Base-by-base conservation (phyloP, 23 tunicate genomes). In the Trididemnum nubilum region DNA sequence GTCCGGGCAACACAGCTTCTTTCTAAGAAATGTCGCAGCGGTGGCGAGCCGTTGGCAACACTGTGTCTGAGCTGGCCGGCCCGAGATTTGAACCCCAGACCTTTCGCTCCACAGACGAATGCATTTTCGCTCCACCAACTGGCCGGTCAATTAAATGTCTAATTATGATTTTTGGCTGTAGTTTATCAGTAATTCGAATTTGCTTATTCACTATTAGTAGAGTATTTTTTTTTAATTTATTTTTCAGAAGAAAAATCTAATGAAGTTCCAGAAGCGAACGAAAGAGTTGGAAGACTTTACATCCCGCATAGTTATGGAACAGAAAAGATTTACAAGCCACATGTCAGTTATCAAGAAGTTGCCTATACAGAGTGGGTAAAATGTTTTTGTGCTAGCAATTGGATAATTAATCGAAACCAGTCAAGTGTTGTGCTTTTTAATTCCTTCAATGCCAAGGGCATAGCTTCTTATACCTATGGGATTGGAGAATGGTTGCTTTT, bases 221-320 rank as follows among this genome's bases (percentile, higher is more conserved):
- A n/a, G n/a, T n/a, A n/a, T n/a, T n/a, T n/a, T n/a, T n/a, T n/a
- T n/a, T n/a, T n/a, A n/a, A n/a, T n/a, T n/a, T n/a, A n/a, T n/a
- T n/a, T n/a, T n/a, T n/a, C n/a, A n/a, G n/a, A n/a, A n/a, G n/a
- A n/a, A n/a, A n/a, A n/a, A n/a, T n/a, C n/a, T n/a, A n/a, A n/a
- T n/a, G n/a, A n/a, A n/a, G n/a, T n/a, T n/a, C n/a, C n/a, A n/a
- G n/a, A n/a, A n/a, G n/a, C n/a, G n/a, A n/a, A n/a, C n/a, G n/a
- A 32, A 27, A 81, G 79, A 83, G 57, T 76, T 77, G 97, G 97
- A 49, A 73, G 97, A 64, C 38, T 85, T 59, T 91, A 91, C 70
- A 91, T 91, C 35, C 97, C 97, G 26, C 97, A 91, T 91, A 90
- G 97, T 35, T 66, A 51, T 2, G 90, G 97, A 57, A 64, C 85